Evolutionary conservation across 1,140 invertebrate species (phyloP).

Genomic region (Samia ricini): DNA sequence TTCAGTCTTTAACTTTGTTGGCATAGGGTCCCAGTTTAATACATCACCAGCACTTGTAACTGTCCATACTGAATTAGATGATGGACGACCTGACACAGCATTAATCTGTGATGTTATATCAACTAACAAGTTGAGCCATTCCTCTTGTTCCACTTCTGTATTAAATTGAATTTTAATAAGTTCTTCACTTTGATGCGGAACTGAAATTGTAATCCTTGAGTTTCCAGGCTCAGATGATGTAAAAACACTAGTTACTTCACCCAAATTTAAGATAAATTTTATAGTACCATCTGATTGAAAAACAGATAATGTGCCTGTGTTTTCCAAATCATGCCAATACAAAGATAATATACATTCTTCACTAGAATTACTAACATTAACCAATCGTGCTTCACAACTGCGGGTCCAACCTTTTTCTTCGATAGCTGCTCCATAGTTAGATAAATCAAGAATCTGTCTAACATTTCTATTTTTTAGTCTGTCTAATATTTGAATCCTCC

Average conservation of each 20-base stretch:
- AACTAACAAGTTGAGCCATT: slow-evolving; percentile 89
- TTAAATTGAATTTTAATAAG: slow-evolving; percentile 85
- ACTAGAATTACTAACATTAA: slow-evolving; percentile 79
- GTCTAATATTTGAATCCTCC: slow-evolving; percentile 86
- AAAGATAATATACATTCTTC: slow-evolving; percentile 89
- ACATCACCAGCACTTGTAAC: slow-evolving; percentile 89
- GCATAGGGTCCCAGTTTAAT: slow-evolving; percentile 85
- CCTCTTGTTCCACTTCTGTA: slow-evolving; percentile 89
- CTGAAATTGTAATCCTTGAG: slow-evolving; percentile 85
- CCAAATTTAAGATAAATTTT: slow-evolving; percentile 81
- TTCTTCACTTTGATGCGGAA: slow-evolving; percentile 79
- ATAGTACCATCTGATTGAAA: slow-evolving; percentile 87
- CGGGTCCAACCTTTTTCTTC: slow-evolving; percentile 92
- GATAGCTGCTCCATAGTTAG: slow-evolving; percentile 84
- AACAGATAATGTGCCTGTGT: slow-evolving; percentile 86
- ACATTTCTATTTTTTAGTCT: slow-evolving; percentile 81
- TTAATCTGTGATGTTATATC: slow-evolving; percentile 84
- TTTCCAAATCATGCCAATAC: slow-evolving; percentile 83
- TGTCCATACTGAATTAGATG: slow-evolving; percentile 86
- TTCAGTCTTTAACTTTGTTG: slow-evolving; percentile 68
- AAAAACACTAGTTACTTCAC: slow-evolving; percentile 86
- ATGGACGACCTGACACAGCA: slow-evolving; percentile 82
- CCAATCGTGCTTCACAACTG: slow-evolving; percentile 85
- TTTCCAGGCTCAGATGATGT: slow-evolving; percentile 87
- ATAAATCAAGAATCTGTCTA: slow-evolving; percentile 73